These are phyloP conservation scores for Pasiphila rectangulata DNA, from an alignment of 2,888 invertebrate species.

Conservation along the genomic window DNA sequence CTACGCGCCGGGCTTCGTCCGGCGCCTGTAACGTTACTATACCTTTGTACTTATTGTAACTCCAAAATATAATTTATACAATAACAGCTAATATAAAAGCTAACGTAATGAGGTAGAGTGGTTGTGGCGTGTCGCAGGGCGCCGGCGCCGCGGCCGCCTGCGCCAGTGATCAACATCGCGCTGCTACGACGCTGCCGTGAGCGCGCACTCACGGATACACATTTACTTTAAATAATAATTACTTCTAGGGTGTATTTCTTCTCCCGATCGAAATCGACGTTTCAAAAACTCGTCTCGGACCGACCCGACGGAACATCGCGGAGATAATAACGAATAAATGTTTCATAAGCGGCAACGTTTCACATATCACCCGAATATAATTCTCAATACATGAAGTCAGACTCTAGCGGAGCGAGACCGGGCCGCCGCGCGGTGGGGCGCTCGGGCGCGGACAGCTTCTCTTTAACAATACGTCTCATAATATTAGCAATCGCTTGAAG, in stretches of 20 bases:
- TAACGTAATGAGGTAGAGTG: constrained; percentile 76
- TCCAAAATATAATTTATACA: constrained; percentile 78
- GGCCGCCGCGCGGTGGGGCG: constrained; percentile 69
- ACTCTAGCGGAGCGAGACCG: constrained; percentile 61
- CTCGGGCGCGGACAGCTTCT: constrained; percentile 69
- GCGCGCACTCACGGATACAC: constrained; percentile 62
- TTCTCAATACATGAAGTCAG: constrained; percentile 79
- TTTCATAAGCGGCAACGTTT: constrained; percentile 79
- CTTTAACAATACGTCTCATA: constrained; percentile 75
- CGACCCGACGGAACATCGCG: constrained; percentile 77
- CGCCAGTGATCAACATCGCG: constrained; percentile 76
- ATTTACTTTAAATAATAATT: constrained; percentile 77
- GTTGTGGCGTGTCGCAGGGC: no score
- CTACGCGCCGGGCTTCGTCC: constrained; percentile 67
- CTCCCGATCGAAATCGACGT: constrained; percentile 79
- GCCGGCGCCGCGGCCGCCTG: constrained; percentile 28
- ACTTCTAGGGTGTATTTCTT: constrained; percentile 77
- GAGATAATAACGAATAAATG: constrained; percentile 77
- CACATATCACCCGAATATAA: constrained; percentile 82
- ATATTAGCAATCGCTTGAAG: constrained; percentile 89
- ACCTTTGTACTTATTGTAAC: constrained; percentile 71
- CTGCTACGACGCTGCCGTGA: constrained; percentile 72
- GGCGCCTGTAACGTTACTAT: constrained; percentile 54
- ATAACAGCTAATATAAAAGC: constrained; percentile 77
- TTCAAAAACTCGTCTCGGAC: constrained; percentile 79